Conservation (phyloP, 2,113 vertebrate genomes). For the Petaurus breviceps region DNA sequence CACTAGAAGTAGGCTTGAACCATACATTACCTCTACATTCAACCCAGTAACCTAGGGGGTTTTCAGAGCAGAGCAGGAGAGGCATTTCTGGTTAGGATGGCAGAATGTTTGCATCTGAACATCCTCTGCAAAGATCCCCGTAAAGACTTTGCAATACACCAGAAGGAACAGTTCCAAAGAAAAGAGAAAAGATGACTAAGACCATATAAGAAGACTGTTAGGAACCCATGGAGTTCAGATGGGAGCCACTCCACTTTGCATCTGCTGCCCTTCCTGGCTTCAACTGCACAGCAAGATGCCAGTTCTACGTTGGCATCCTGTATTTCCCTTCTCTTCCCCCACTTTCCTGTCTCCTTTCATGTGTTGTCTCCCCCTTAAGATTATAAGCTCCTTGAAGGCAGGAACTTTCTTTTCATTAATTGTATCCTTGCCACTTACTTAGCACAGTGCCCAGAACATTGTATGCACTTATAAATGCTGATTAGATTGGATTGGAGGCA, state of each 20-base stretch:
- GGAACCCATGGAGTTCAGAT: not conserved
- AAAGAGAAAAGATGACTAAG: not conserved
- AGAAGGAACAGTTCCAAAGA: not conserved
- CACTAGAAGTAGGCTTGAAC: not conserved
- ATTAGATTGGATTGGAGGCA: not conserved
- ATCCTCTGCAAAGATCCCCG: not conserved
- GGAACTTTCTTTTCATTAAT: not conserved
- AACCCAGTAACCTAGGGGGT: not conserved
- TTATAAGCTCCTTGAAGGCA: not conserved
- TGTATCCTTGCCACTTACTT: too few species aligned
- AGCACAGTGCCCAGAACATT: not conserved
- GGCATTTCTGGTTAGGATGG: not conserved
- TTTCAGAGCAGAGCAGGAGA: not conserved
- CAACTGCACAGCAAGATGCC: not conserved
- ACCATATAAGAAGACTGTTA: not conserved
- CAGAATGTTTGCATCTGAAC: not conserved
- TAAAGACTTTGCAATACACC: not conserved
- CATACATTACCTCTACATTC: not conserved
- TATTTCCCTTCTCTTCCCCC: not conserved
- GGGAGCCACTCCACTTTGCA: not conserved
- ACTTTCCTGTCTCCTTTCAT: not conserved
- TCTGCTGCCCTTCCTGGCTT: not conserved
- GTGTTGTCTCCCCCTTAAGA: not conserved
- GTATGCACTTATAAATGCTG: not conserved
- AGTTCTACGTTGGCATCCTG: fast-evolving